phyloP scores from a whole-genome alignment of 2,113 vertebrate genomes.

The Tonatia bakeri region DNA sequence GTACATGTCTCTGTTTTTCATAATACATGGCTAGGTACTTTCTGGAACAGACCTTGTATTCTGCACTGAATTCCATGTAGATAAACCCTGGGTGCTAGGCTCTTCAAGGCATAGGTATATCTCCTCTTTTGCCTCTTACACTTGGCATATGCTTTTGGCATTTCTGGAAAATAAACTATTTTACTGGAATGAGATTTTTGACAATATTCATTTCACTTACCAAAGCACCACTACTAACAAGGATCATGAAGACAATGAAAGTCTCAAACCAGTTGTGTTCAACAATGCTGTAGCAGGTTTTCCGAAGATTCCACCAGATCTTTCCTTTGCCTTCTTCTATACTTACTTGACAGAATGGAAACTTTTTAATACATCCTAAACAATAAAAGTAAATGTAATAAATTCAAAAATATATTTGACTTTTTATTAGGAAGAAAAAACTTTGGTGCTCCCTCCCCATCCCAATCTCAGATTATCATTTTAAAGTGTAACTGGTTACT shows the following conservation, averaged over 20 bases:
- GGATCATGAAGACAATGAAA: slow-evolving; percentile 99
- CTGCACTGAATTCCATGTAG: neutral
- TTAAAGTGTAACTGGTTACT: neutral
- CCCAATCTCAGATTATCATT: neutral
- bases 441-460: neutral
- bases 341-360: slow-evolving; percentile 92
- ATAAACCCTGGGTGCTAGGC: neutral
- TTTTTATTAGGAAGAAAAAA: neutral
- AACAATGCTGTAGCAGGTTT: slow-evolving; percentile 95
- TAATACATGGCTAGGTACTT: too few relatives aligned
- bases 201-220: slow-evolving; percentile 79
- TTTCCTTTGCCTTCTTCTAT: slow-evolving; percentile 91
- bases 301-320: slow-evolving; percentile 94
- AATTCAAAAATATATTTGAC: slow-evolving; percentile 39
- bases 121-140: neutral
- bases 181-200: neutral
- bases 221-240: slow-evolving; percentile 96
- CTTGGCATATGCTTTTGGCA: neutral
- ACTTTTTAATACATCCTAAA: slow-evolving; percentile 89
- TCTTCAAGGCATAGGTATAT: neutral
- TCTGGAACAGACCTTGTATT: neutral
- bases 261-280: slow-evolving; percentile 99
- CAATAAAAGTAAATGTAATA: slow-evolving; percentile 51
- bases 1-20: too few relatives aligned
- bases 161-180: neutral